Base-by-base conservation (phyloP, 1,140 invertebrate genomes). In the Drosophila parvula region DNA sequence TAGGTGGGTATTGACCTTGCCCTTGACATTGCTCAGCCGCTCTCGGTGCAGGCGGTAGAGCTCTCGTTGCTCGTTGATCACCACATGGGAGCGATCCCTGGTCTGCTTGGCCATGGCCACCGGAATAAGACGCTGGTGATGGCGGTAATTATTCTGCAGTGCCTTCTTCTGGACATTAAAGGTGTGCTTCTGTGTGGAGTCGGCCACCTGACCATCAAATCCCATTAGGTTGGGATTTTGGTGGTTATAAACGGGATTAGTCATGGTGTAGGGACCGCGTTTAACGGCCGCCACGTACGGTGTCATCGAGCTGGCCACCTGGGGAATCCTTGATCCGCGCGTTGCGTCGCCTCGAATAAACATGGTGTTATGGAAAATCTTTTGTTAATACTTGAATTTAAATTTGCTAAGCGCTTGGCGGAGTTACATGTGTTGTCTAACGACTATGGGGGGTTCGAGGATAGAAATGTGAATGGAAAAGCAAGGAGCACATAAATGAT, bases 21-120 rank as follows among this genome's bases (percentile, higher is more conserved):
- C 78, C 57, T 89, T 89, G 34, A 89, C 78, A 5, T 89, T 69
- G 16, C 80, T 63, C 67, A 89, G 47, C 4, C 84, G 85, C 41
- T 79, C 78, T 0, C 74, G 74, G 40, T 89, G 84, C 78, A 89
- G 85, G 0, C 63, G 74, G 43, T 89, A 89, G 10, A 89, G 27
- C n/a, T 84, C 81, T 10, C 84, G 40, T 34, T 89, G 80, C 28
- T 89, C 85, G 32, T 89, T 81, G 4, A 64, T 34, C 12, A 48
- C 84, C 51, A 83, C 18, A 45, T 64, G 68, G 9, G 83, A 80
- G 3, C 80, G 50, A 0, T 38, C 22, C n/a, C 51, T 56, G 0
- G 16, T 7, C 2, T 55, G 18, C 34, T 55, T 55, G 51, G 34
- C 51, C 10, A 38, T 62, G 7, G 83, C 65, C 36, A 69, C 34